phyloP scores from a whole-genome alignment of 2,797 vertebrate genomes.

The Lacerta agilis region DNA sequence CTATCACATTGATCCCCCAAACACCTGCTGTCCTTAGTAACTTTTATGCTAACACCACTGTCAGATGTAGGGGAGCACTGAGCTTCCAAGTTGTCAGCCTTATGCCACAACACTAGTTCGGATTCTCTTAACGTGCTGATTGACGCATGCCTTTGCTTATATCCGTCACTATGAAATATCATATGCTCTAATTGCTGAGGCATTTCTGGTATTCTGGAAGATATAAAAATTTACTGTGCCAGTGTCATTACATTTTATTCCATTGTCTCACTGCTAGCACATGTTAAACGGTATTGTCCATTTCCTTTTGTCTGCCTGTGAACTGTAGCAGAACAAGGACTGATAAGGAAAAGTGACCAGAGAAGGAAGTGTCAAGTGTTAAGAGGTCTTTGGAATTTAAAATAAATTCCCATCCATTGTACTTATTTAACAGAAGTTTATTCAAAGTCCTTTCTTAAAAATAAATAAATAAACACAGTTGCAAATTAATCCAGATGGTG shows the following conservation, averaged over 20 bases:
- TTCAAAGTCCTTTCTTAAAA: background rate
- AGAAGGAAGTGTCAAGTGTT: conserved; percentile 1
- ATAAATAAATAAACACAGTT: background rate
- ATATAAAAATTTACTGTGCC: conserved; percentile 15
- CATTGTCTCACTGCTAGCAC: conserved; percentile 33
- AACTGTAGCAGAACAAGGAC: conserved; percentile 5
- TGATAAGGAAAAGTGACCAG: background rate
- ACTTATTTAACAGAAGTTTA: background rate
- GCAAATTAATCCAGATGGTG: background rate
- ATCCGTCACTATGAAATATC: conserved; percentile 2
- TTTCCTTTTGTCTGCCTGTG: conserved; percentile 18
- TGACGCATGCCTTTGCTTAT: background rate
- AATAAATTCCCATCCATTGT: conserved; percentile 11
- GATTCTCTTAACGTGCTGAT: conserved; percentile 31
- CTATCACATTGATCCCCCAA: background rate
- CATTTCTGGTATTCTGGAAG: background rate
- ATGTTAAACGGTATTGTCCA: background rate
- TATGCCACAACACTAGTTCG: conserved; percentile 43
- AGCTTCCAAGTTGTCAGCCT: conserved; percentile 39
- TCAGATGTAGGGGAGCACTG: conserved; percentile 58
- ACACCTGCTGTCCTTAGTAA: conserved; percentile 49
- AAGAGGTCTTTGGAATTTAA: background rate
- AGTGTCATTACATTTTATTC: conserved; percentile 16
- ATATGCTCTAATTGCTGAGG: conserved; percentile 5
- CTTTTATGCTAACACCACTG: conserved; percentile 36